Evolutionary conservation across 1,140 invertebrate species (phyloP), one percentile per base, ranked within the genome.

Genomic region (Aphelinus atriplicis): DNA sequence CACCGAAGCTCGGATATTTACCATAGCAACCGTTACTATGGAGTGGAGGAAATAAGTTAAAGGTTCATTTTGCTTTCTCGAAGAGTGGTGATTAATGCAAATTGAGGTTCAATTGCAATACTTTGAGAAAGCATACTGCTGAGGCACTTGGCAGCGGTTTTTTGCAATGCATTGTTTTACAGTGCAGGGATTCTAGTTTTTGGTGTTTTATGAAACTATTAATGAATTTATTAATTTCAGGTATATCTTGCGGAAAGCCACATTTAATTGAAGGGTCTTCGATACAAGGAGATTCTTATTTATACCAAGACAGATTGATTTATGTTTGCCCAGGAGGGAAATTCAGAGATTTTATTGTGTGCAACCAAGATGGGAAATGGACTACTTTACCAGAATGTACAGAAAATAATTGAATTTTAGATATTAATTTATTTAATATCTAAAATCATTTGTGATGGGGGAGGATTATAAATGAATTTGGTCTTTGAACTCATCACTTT

Each of bases 261-360:
- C 76, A 78, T 69, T 66, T 85, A 48, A 55, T 78, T 42, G 65
- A 80, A 9, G 86, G 85, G 43, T 84, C 84, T 50, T 81, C 84
- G 45, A 78, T 90, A 10, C 75, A 84, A 5, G 90, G 90, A 2
- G 80, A 82, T 50, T 90, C 88, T 0, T 90, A 88, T 71, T 82
- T 88, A 47, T 90, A 86, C 77, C 83, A 86, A 73, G 89, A 90
- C 79, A 78, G 83, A 47, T 79, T 90, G 5, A 82, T 81, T 6
- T 87, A 87, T 50, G 81, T 83, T 43, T 90, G 90, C 81, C 85
- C 88, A 10, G 80, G 82, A 58, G 86, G 85, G 77, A 78, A 83
- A 71, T 79, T 75, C 6, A 75, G 77, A 51, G 81, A 77, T 10
- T 48, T 65, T 4, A 84, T 86, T 57, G 81, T 75, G 9, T 86